phyloP scores from a whole-genome alignment of 1,140 invertebrate genomes.

The Formica exsecta region DNA sequence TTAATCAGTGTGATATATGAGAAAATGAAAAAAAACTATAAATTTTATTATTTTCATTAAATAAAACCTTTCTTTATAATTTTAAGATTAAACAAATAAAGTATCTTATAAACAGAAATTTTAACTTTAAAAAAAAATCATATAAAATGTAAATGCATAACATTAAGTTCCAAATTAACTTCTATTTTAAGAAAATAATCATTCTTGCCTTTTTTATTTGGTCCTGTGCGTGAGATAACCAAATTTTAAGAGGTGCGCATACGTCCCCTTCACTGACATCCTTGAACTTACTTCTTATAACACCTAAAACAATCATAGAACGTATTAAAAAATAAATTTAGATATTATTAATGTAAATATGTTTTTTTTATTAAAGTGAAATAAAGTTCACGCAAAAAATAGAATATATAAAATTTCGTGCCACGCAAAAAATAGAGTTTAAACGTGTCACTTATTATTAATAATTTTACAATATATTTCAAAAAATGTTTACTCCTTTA shows the following conservation, averaged over 20 bases:
- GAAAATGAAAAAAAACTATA: too few relatives aligned
- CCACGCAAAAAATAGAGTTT: neutral
- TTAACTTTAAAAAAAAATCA: too few relatives aligned
- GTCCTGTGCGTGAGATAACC: neutral
- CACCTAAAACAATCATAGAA: slow-evolving; percentile 14
- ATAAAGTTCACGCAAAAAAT: neutral
- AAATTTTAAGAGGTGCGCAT: neutral
- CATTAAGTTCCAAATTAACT: neutral
- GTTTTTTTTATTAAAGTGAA: neutral
- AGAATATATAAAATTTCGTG: neutral
- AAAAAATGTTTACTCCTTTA: neutral
- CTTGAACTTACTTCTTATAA: slow-evolving; percentile 22
- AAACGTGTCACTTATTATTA: neutral
- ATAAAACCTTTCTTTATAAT: too few relatives aligned
- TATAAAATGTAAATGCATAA: too few relatives aligned
- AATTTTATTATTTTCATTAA: too few relatives aligned
- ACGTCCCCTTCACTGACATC: neutral
- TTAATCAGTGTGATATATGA: too few relatives aligned
- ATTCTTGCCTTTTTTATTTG: slow-evolving; percentile 23
- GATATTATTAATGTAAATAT: neutral
- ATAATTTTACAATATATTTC: neutral
- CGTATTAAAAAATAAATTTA: neutral
- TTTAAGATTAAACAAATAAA: too few relatives aligned
- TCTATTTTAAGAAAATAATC: neutral
- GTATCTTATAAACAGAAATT: too few relatives aligned